Conservation (phyloP, 2,113 vertebrate species). For the Grallaria varia region DNA sequence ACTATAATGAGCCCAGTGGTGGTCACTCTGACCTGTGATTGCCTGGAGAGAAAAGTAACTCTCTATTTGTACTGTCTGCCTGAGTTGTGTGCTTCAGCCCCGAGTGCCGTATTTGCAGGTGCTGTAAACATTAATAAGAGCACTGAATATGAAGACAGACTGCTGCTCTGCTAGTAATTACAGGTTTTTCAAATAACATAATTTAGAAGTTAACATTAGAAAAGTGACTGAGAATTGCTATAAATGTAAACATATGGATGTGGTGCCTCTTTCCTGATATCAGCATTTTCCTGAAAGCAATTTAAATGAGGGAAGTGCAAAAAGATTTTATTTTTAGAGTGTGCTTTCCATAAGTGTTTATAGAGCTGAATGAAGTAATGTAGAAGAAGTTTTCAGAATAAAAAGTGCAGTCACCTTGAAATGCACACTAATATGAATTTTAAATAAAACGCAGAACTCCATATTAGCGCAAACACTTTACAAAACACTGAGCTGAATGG, state of each 20-base stretch:
- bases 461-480: not conserved
- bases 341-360: constrained; percentile 33
- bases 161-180: constrained; percentile 22
- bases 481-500: not conserved
- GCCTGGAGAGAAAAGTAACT: not conserved
- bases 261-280: constrained; percentile 49
- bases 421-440: constrained; percentile 17
- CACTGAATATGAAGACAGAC: not conserved
- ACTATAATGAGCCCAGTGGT: not conserved
- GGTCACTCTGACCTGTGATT: not conserved
- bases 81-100: not conserved
- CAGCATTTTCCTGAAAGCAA: constrained; percentile 49
- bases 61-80: not conserved
- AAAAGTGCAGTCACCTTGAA: constrained; percentile 29
- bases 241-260: constrained; percentile 60
- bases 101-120: not conserved
- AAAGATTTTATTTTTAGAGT: constrained; percentile 47
- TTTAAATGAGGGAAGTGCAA: constrained; percentile 38
- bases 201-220: constrained; percentile 34
- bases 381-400: constrained; percentile 19
- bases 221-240: constrained; percentile 23
- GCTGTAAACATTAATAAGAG: not conserved
- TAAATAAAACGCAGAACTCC: not conserved
- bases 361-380: constrained; percentile 37
- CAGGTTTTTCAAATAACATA: constrained; percentile 27